phyloP scores from a whole-genome alignment of 2,797 vertebrate genomes.

The Xiphophorus birchmanni region DNA sequence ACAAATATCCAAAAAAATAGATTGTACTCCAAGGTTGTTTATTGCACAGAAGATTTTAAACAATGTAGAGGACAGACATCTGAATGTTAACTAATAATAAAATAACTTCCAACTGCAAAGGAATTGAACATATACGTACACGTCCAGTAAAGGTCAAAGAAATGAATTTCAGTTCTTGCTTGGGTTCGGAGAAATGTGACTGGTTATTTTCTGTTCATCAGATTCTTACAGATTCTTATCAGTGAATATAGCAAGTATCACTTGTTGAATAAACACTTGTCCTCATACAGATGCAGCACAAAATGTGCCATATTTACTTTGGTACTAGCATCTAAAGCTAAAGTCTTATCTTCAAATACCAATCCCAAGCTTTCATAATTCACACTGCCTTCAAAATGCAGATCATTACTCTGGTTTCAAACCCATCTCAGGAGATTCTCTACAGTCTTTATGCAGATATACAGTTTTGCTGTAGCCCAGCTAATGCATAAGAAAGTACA shows the following conservation, averaged over 20 bases:
- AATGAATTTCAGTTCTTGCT: neutral
- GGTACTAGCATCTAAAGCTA: neutral
- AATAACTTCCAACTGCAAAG: neutral
- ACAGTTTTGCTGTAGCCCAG: neutral
- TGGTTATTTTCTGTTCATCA: neutral
- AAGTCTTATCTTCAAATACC: neutral
- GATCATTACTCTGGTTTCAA: neutral
- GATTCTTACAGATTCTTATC: neutral
- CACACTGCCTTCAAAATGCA: neutral
- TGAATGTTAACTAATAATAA: neutral
- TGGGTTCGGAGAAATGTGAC: neutral
- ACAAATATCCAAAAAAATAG: neutral
- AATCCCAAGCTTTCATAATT: neutral
- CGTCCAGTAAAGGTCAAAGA: neutral
- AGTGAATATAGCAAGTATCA: neutral
- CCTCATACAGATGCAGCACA: neutral
- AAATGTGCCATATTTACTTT: neutral
- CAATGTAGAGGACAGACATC: neutral
- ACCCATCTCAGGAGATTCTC: neutral
- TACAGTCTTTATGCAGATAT: neutral
- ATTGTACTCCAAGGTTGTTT: neutral
- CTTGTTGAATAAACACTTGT: neutral
- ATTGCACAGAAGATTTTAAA: neutral
- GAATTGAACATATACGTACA: neutral
- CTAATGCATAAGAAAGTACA: neutral